Conservation (phyloP, 1,140 invertebrate species). For the Andricus grossulariae region DNA sequence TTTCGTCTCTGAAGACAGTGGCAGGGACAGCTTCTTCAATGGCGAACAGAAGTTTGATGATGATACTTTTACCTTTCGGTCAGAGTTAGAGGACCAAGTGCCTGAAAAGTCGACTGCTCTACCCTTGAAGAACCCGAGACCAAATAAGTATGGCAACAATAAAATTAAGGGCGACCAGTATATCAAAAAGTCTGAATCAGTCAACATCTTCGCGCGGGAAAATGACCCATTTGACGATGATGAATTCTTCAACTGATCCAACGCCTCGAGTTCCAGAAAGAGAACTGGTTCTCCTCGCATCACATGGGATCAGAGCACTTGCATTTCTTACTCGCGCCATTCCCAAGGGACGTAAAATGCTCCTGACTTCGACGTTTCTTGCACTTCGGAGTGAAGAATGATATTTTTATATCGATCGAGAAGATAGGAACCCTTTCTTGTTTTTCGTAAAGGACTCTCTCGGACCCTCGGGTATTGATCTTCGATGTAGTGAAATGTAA, state of each 20-base stretch:
- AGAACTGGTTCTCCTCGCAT: slow-evolving; percentile 9
- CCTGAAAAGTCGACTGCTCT: slow-evolving; percentile 64
- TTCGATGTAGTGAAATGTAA: neutral
- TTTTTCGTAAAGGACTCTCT: neutral
- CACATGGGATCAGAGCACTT: slow-evolving; percentile 23
- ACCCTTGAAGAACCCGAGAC: slow-evolving; percentile 67
- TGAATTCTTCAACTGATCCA: slow-evolving; percentile 84
- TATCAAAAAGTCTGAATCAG: slow-evolving; percentile 89
- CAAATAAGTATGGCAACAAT: slow-evolving; percentile 65
- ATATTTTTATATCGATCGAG: slow-evolving; percentile 19
- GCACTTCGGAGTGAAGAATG: neutral
- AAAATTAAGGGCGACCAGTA: slow-evolving; percentile 71
- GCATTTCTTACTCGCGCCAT: slow-evolving; percentile 22
- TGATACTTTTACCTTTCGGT: slow-evolving; percentile 69
- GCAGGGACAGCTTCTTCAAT: slow-evolving; percentile 68
- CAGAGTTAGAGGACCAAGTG: slow-evolving; percentile 70
- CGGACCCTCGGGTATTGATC: neutral
- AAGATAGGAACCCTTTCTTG: neutral
- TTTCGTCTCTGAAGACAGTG: slow-evolving; percentile 61
- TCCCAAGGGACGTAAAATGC: slow-evolving; percentile 9
- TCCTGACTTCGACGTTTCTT: neutral
- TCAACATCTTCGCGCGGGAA: slow-evolving; percentile 89
- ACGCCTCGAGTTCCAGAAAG: slow-evolving; percentile 26
- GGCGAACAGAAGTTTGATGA: slow-evolving; percentile 69
- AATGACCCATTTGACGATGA: slow-evolving; percentile 91